A percentile compares a stretch with the other conserved stretches of the same genome.
These are phyloP conservation scores for Gryon sp. DNA, from an alignment of 1,140 invertebrate species.

Conservation along the genomic window DNA sequence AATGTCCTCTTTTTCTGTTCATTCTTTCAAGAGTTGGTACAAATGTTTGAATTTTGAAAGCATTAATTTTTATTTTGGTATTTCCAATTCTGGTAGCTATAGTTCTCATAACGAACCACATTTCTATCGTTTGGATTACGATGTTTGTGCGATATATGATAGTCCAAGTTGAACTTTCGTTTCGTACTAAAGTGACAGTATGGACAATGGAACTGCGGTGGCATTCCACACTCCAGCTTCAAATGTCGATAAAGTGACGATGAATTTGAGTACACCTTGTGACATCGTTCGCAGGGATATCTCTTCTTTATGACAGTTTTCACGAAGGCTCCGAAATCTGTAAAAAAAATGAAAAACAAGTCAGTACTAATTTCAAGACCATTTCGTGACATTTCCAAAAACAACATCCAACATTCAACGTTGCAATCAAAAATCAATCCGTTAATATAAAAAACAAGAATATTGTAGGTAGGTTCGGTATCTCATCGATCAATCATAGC, in stretches of 20 bases:
- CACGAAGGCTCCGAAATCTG: slow-evolving; percentile 45
- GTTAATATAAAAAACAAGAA: no score
- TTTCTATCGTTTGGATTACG: slow-evolving; percentile 46
- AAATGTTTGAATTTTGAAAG: background rate
- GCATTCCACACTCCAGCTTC: slow-evolving; percentile 84
- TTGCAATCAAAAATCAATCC: slow-evolving; percentile 1
- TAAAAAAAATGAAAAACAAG: slow-evolving; percentile 43
- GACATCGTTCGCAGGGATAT: slow-evolving; percentile 67
- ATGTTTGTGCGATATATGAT: slow-evolving; percentile 72
- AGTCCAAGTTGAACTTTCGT: slow-evolving; percentile 74
- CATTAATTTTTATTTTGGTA: slow-evolving; percentile 51
- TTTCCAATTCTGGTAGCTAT: slow-evolving; percentile 53
- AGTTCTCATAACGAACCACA: slow-evolving; percentile 43
- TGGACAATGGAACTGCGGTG: slow-evolving; percentile 84
- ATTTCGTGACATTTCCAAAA: slow-evolving; percentile 20
- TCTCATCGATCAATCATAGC: background rate
- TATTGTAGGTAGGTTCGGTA: slow-evolving; percentile 4
- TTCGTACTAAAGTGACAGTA: slow-evolving; percentile 81
- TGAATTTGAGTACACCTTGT: slow-evolving; percentile 70
- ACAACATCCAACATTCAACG: slow-evolving; percentile 43
- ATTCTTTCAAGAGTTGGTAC: no score
- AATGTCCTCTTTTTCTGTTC: no score
- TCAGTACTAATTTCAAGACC: slow-evolving; percentile 20
- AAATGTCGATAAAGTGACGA: slow-evolving; percentile 80
- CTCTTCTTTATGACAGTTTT: slow-evolving; percentile 40